Base-by-base conservation (phyloP, 2,888 invertebrate genomes). In the Calameuta pallipes region DNA sequence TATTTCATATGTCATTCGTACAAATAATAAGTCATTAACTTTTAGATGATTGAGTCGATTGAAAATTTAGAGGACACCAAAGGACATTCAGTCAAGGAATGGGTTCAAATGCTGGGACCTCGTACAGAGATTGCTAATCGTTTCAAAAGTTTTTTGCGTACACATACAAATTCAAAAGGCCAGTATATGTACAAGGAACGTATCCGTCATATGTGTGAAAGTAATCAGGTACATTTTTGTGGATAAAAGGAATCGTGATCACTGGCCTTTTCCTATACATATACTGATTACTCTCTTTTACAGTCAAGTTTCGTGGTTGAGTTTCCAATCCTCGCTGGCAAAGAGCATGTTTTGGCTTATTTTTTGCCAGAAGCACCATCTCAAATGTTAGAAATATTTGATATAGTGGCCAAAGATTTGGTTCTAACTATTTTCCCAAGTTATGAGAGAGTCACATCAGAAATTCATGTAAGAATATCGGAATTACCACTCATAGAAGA, bases 11-110 rank as follows among this genome's bases (percentile, higher is more conserved):
- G 6, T 41, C 11, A 3, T 23, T 30, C 68, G 1, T 76, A 30
- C 23, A 30, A 11, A 6, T 75, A 2, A 70, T 69, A 41, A 56
- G 12, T 73, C 37, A 56, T 77, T 69, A 35, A 69, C 76, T 85
- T 86, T 36, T 82, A 94, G 92, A 96, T 97, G 93, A 95, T 98
- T 73, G 99, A 99, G 92, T 97, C 98, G 78, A 98, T 99, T 82
- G 99, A 99, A 91, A 99, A 99, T 92, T 93, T 99, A 56, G 99
- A 99, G 91, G 99, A 99, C 87, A 98, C 98, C 9, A 98, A 98
- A 90, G 99, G 99, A 0, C 96, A 98, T 89, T 94, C 97, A 0
- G 96, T 97, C 3, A 96, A 97, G 87, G 99, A 99, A 87, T 99
- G 99, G 98, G 98, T 99, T 0, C 95, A 96, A 77, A 97, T 98